Conservation (phyloP, 2,113 vertebrate species). For the Gallinago paraguaiae region DNA sequence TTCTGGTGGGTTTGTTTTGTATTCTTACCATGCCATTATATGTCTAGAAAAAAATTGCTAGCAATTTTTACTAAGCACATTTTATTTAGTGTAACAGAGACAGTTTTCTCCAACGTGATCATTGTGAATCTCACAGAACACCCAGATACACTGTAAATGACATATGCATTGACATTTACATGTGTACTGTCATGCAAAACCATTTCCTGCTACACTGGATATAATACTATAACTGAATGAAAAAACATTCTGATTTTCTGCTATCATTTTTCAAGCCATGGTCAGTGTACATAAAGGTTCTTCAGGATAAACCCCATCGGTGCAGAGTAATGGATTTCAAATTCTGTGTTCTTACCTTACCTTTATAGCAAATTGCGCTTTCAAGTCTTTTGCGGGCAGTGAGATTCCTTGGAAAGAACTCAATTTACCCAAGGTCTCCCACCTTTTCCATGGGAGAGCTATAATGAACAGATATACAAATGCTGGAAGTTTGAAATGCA, state of each 20-base stretch:
- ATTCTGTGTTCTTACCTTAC: conserved; percentile 36
- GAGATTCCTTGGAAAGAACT: conserved; percentile 31
- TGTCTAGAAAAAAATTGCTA: conserved; percentile 76
- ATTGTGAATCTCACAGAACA: conserved; percentile 73
- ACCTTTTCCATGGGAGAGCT: background rate
- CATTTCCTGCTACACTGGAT: conserved; percentile 82
- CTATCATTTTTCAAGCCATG: conserved; percentile 71
- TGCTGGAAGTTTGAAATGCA: conserved; percentile 28
- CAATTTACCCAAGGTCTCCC: conserved; percentile 3
- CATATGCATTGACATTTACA: conserved; percentile 88
- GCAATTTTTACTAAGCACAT: conserved; percentile 78
- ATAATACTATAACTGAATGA: conserved; percentile 68
- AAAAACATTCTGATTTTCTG: conserved; percentile 68
- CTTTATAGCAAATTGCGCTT: conserved; percentile 61
- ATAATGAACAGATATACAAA: conserved; percentile 41
- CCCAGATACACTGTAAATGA: conserved; percentile 75
- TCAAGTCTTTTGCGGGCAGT: conserved; percentile 27
- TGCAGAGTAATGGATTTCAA: conserved; percentile 61
- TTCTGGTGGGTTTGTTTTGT: conserved; percentile 86
- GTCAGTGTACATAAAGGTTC: conserved; percentile 69
- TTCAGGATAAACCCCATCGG: conserved; percentile 66
- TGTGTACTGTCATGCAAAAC: conserved; percentile 86
- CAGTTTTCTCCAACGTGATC: conserved; percentile 65
- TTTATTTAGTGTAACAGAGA: conserved; percentile 77
- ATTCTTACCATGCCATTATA: conserved; percentile 77